These are phyloP conservation scores for Sesamia nonagrioides DNA, from an alignment of 1,140 invertebrate species.

Conservation along the genomic window DNA sequence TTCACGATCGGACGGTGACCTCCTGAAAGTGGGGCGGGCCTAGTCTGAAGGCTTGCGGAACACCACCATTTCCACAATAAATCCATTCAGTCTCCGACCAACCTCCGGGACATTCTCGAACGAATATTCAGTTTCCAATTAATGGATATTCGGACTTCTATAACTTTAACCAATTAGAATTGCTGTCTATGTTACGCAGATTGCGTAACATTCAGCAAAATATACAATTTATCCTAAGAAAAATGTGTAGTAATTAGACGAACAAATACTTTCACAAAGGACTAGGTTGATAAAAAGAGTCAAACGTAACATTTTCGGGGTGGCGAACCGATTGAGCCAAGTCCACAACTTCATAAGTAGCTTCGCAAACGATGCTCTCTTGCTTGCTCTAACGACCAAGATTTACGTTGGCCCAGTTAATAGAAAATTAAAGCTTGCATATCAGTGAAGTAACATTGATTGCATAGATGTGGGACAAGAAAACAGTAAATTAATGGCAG, in stretches of 20 bases:
- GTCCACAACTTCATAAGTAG: constrained; percentile 6
- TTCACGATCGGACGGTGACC: constrained; percentile 82
- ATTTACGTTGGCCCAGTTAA: constrained; percentile 5
- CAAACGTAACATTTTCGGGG: constrained; percentile 26
- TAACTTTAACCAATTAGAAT: neutral
- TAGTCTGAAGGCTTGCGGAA: constrained; percentile 64
- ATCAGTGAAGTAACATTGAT: constrained; percentile 68
- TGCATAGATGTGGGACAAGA: constrained; percentile 69
- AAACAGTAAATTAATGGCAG: constrained; percentile 75
- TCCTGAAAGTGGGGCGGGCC: constrained; percentile 72
- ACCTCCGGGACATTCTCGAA: constrained; percentile 8
- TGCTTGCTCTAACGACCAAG: neutral
- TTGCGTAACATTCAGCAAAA: neutral
- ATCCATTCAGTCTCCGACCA: constrained; percentile 53
- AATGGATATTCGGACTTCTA: neutral
- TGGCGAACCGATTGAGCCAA: constrained; percentile 19
- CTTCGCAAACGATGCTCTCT: neutral
- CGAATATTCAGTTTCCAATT: constrained; percentile 14
- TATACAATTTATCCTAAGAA: neutral
- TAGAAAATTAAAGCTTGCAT: constrained; percentile 46
- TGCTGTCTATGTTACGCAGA: neutral
- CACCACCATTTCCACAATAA: constrained; percentile 62
- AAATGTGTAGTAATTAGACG: neutral
- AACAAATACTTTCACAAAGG: constrained; percentile 3
- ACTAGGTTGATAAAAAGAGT: constrained; percentile 15